phyloP scores from a whole-genome alignment of 2,888 invertebrate species.

The Keiferia lycopersicella region DNA sequence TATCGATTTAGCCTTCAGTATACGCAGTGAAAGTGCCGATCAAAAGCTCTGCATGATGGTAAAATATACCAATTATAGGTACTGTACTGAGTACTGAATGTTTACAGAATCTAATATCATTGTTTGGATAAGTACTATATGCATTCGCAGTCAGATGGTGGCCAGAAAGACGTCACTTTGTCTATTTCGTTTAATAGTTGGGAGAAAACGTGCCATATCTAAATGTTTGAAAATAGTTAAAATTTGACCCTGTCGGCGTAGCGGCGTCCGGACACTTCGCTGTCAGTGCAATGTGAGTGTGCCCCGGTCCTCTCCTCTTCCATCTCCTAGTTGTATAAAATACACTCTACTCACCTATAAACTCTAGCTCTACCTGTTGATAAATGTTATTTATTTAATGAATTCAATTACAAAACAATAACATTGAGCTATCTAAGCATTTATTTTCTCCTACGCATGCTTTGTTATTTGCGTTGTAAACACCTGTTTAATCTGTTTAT shows the following conservation, averaged over 20 bases:
- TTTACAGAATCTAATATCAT: no score
- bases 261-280: slow-evolving; percentile 4
- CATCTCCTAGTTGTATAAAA: background rate
- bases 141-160: background rate
- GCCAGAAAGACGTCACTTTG: background rate
- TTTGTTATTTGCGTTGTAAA: background rate
- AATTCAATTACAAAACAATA: no score
- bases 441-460: background rate
- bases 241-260: slow-evolving; percentile 10
- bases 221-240: background rate
- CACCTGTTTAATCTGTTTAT: background rate
- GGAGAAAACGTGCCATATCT: background rate
- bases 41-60: background rate
- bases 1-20: background rate
- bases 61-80: no score
- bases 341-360: background rate
- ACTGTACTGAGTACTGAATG: no score
- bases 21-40: background rate
- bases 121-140: no score
- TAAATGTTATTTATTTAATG: background rate
- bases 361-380: background rate
- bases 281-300: background rate
- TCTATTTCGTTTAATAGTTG: background rate
- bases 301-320: background rate
- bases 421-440: no score